Base-by-base conservation (phyloP, 2,113 vertebrate genomes). In the Dromiciops gliroides region DNA sequence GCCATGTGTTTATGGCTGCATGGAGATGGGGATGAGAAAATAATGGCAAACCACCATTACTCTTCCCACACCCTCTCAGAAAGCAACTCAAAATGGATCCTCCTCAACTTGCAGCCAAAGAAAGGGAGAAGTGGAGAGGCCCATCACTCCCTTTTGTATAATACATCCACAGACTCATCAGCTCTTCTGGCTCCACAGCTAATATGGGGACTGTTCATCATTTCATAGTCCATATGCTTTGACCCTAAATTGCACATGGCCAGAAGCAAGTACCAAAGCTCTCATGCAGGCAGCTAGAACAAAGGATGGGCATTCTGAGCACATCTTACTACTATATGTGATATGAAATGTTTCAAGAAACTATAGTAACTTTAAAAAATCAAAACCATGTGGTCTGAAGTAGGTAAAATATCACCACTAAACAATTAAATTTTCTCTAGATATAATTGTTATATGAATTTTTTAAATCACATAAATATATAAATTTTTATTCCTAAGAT, bases 341-440 rank as follows among this genome's bases (percentile, higher is more conserved):
- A 94, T 90, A 90, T 95, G 93, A 97, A 97, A 97, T 93, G 95
- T 25, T 95, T 90, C 91, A 93, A 96, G 94, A 93, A 96, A 97
- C 93, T 94, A 91, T 97, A 96, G 95, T 95, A 95, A 96, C 97
- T 97, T 96, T 90, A 48, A 91, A 97, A 97, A 97, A 96, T 96
- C 95, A 94, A 97, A 97, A 96, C 95, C 95, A 95, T 96, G 96
- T 97, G 97, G 96, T 97, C 94, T 95, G 93, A 97, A 96, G 96
- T 90, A 95, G 89, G 94, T 93, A 97, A 95, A 97, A 97, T 96
- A 97, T 97, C 96, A 98, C 94, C 53, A 60, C 90, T 96, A 96
- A 96, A 95, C 97, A 97, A 97, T 96, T 94, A 95, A 96, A 95
- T 95, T 97, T 95, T 97, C 95, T 95, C 89, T 95, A 95, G 90